Base-by-base conservation (phyloP, 2,797 vertebrate species). In the Hemibagrus guttatus region DNA sequence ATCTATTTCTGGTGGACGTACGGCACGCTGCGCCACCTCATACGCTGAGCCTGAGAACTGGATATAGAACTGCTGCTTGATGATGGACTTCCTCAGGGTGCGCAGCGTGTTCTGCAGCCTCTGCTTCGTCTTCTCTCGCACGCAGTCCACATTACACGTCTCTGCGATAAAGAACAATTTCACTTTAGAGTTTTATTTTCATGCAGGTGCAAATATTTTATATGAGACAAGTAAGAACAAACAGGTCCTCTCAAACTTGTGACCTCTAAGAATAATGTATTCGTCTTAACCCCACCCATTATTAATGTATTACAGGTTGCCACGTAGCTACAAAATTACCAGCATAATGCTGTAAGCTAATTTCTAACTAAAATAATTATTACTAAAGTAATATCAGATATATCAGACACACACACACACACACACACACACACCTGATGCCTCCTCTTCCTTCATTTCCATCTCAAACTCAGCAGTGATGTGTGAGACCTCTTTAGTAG, bases 401-500 rank as follows among this genome's bases (percentile, higher is more conserved):
- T n/a, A n/a, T n/a, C n/a, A n/a, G n/a, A n/a, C n/a, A n/a, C n/a
- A n/a, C n/a, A n/a, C n/a, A n/a, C n/a, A n/a, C n/a, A n/a, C n/a
- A n/a, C n/a, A n/a, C n/a, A n/a, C 54, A 81, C 23, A 75, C 85
- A 61, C 35, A 99, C 98, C 98, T 95, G 98, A 97, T 39, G 95
- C 94, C 88, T 98, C 97, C 79, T 97, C 97, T 74, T 95, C 94
- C 91, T 97, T 98, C 93, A 97, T 95, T 93, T 99, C 98, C 91
- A 99, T 95, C 93, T 99, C 97, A 35, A 99, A 97, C 92, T 99
- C 98, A 0, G 97, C 97, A 0, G 97, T 98, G 93, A 99, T 97
- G 89, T 98, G 97, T 0, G 97, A 98, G 83, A 98, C 97, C 90
- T 99, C 97, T 90, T 98, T 99, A 0, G 97, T 95, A 0, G 97